Conservation (phyloP, 2,797 vertebrate species). For the Apogon hyalosoma region DNA sequence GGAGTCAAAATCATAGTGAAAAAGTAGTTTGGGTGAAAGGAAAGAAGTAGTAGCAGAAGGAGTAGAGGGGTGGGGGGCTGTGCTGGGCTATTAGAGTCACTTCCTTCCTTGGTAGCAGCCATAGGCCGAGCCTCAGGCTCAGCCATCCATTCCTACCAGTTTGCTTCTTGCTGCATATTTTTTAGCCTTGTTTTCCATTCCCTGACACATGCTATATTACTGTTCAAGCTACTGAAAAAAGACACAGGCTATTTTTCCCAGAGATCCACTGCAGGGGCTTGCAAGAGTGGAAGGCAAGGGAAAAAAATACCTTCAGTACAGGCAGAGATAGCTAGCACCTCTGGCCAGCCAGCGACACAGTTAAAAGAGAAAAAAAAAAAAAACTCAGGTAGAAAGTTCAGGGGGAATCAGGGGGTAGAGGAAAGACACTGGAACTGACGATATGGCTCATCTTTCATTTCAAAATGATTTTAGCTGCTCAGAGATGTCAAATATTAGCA, state of each 20-base stretch:
- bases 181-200: constrained; percentile 85
- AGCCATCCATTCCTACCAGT: constrained; percentile 84
- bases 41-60: constrained; percentile 37
- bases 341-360: constrained; percentile 73
- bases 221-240: constrained; percentile 79
- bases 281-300: constrained; percentile 40
- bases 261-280: constrained; percentile 80
- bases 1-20: constrained; percentile 54
- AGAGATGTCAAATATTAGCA: background rate
- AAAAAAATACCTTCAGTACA: constrained; percentile 66
- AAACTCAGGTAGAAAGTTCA: constrained; percentile 65
- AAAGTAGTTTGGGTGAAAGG: constrained; percentile 60
- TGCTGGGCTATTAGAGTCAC: constrained; percentile 80
- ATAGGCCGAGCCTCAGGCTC: constrained; percentile 73
- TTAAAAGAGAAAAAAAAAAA: constrained; percentile 47
- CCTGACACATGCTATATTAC: constrained; percentile 85
- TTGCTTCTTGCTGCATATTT: constrained; percentile 85
- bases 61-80: constrained; percentile 34
- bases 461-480: background rate
- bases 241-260: constrained; percentile 79
- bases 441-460: background rate
- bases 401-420: constrained; percentile 18
- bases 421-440: constrained; percentile 16
- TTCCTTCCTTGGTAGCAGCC: constrained; percentile 78
- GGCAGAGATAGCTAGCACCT: constrained; percentile 74